Evolutionary conservation across 2,113 vertebrate species (phyloP).

Genomic region (Motacilla alba): DNA sequence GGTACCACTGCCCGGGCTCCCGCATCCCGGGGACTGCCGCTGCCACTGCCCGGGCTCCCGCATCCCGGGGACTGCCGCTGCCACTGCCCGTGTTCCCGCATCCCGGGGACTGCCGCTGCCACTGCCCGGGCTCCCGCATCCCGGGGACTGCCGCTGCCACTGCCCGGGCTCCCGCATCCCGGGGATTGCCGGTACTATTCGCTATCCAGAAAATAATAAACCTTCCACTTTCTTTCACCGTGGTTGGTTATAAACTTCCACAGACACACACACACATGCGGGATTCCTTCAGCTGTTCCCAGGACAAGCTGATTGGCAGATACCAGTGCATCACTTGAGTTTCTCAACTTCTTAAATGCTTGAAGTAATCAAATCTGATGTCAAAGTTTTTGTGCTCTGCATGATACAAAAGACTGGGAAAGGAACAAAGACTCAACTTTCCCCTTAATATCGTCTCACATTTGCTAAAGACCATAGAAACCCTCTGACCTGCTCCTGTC

Average conservation of each 20-base stretch:
- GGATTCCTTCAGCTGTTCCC: background rate
- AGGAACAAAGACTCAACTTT: background rate
- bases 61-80: too few relatives aligned
- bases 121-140: background rate
- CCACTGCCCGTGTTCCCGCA: too few relatives aligned
- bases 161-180: too few relatives aligned
- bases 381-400: background rate
- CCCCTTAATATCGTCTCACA: background rate
- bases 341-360: background rate
- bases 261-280: background rate
- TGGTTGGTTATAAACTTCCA: background rate
- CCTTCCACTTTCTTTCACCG: background rate
- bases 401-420: background rate
- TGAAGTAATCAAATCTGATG: background rate
- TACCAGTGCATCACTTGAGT: background rate
- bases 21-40: too few relatives aligned
- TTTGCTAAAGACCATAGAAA: background rate
- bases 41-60: too few relatives aligned
- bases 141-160: background rate
- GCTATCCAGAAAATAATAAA: background rate
- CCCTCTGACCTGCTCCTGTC: background rate
- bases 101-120: background rate
- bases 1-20: too few relatives aligned
- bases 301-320: background rate
- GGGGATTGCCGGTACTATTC: background rate